Evolutionary conservation across 2,888 invertebrate species (phyloP).

Genomic region (Protula sp.): DNA sequence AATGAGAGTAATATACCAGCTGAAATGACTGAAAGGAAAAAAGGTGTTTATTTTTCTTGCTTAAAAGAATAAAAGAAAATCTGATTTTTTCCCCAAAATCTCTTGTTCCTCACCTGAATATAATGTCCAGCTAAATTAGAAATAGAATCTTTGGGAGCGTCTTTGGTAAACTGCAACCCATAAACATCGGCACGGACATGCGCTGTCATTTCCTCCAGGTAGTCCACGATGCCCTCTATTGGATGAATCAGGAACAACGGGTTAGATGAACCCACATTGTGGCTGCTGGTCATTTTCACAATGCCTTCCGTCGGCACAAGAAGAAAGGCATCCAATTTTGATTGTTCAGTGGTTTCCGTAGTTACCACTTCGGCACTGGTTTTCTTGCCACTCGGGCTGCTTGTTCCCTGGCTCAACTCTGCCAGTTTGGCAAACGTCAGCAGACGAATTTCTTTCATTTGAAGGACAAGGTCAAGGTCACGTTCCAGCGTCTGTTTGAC

Average conservation of each 20-base stretch:
- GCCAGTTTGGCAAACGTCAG: constrained; percentile 39
- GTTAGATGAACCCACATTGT: no score
- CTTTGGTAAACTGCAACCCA: constrained; percentile 82
- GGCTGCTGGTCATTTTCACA: no score
- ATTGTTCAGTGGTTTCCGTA: no score
- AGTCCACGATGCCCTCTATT: constrained; percentile 58
- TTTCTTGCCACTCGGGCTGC: neutral
- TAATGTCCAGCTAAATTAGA: constrained; percentile 63
- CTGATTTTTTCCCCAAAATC: neutral
- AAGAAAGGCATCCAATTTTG: no score
- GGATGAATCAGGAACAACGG: constrained; percentile 50
- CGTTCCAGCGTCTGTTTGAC: constrained; percentile 93
- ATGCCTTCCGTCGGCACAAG: no score
- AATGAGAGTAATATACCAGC: no score
- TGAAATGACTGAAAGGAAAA: neutral
- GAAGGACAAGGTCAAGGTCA: constrained; percentile 82
- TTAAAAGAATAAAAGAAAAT: neutral
- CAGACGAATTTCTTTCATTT: constrained; percentile 82
- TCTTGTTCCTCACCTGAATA: constrained; percentile 42
- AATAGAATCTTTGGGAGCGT: constrained; percentile 70
- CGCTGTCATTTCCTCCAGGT: constrained; percentile 68
- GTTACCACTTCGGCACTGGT: no score
- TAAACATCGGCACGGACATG: constrained; percentile 72
- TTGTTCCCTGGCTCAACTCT: constrained; percentile 1
- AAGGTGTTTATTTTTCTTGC: neutral